Evolutionary conservation across 2,888 invertebrate genomes (phyloP).

Genomic region (Antheraea yamamai): DNA sequence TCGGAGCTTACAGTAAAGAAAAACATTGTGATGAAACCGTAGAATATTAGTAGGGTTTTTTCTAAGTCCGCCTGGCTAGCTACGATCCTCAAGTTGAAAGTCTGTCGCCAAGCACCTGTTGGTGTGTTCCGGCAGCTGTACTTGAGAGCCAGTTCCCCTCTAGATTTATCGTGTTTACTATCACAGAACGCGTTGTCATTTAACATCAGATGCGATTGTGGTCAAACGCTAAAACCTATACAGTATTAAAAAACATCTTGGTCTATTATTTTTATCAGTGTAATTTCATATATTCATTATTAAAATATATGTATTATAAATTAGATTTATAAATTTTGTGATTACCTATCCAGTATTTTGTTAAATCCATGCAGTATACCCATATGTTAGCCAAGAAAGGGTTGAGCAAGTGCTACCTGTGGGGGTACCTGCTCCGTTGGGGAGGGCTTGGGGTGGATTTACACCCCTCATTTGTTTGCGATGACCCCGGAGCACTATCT

Average conservation of each 20-base stretch:
- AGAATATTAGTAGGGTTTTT: no score
- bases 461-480: conserved; percentile 86
- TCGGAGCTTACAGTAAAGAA: no score
- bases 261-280: neutral
- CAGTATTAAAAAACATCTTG: neutral
- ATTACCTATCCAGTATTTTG: conserved; percentile 34
- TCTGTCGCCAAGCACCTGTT: no score
- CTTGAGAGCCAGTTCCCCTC: no score
- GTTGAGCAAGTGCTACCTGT: conserved; percentile 74
- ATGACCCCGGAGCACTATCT: conserved; percentile 82
- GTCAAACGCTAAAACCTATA: no score
- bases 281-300: neutral
- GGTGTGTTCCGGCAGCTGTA: no score
- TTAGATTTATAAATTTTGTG: conserved; percentile 14
- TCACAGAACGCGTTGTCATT: no score
- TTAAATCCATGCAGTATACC: conserved; percentile 39
- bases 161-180: no score
- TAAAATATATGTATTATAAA: neutral
- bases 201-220: no score
- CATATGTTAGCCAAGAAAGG: conserved; percentile 80
- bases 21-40: no score
- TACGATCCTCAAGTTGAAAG: no score
- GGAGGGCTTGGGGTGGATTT: conserved; percentile 74
- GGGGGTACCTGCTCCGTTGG: conserved; percentile 41
- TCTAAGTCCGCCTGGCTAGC: no score